Evolutionary conservation across 2,888 invertebrate species (phyloP), one percentile per base, ranked within the genome.

Genomic region (Trimorus sp.): DNA sequence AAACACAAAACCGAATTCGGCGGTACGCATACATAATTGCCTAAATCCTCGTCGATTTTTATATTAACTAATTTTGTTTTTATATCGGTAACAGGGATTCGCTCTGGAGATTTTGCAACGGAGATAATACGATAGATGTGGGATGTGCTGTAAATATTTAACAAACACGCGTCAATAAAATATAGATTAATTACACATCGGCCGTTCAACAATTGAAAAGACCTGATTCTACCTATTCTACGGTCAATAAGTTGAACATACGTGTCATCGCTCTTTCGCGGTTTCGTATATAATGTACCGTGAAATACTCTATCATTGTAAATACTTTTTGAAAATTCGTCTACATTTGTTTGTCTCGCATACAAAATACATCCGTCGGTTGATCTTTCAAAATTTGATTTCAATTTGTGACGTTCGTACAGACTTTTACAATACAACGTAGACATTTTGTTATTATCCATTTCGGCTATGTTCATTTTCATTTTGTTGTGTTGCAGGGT

Each of bases 401-500:
- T 53, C 7, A 66, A 8, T 26, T 54, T 66, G 0, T 14, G 42
- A 7, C 54, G 53, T 54, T 54, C 42, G 26, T 42, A 66, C 7
- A 66, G 8, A 42, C 5, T 54, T 49, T 49, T 59, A 48, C 73
- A 74, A 36, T 15, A 73, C 0, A 36, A 4, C 12, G 37, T 6
- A 45, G 42, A 54, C 1, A 7, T 5, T 12, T 63, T 26, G 9
- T 15, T 4, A 7, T 6, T 1, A 9, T 56, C 58, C 9, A 4
- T 1, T 15, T 63, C 36, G 11, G 38, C 62, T n/a, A 74, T n/a
- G 6, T 48, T 8, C 42, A 15, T 48, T 16, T 71, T 59, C 9
- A 82, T 65, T 8, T 45, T 36, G 42, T 65, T 76, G 7, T 12
- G 9, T 45, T 78, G 75, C 12, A 83, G 48, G 14, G 54, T 49